Evolutionary conservation across 2,888 invertebrate genomes (phyloP).

Genomic region (Tipula vernalis): DNA sequence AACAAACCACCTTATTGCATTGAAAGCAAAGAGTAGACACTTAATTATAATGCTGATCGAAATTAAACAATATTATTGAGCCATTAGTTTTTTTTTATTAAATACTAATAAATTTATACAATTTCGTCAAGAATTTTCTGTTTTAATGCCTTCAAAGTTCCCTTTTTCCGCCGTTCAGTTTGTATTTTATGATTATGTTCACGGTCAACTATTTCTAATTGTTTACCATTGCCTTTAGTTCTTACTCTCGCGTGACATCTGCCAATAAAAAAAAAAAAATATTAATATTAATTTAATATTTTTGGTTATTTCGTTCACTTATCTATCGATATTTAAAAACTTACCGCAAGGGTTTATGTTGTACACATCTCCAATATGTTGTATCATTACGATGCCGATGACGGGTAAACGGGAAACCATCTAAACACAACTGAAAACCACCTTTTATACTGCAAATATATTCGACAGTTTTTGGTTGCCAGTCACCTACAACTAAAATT

Average conservation of each 20-base stretch:
- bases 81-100: neutral
- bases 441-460: conserved; percentile 27
- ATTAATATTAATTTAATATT: neutral
- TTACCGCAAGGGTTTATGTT: conserved; percentile 27
- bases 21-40: no score
- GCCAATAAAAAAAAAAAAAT: conserved; percentile 11
- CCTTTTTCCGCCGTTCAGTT: conserved; percentile 26
- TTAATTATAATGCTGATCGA: neutral
- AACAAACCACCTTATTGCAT: neutral
- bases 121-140: conserved; percentile 13
- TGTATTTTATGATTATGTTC: conserved; percentile 26
- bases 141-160: conserved; percentile 25
- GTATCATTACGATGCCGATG: conserved; percentile 26
- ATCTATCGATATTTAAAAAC: conserved; percentile 11
- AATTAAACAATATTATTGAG: neutral
- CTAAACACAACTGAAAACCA: conserved; percentile 25
- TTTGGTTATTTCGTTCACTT: neutral
- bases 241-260: conserved; percentile 26
- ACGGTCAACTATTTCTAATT: conserved; percentile 24
- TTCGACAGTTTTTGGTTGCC: conserved; percentile 10
- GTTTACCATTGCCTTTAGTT: conserved; percentile 23
- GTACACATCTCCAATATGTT: conserved; percentile 30
- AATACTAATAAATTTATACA: neutral
- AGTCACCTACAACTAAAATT: neutral
- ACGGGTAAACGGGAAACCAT: conserved; percentile 27